Evolutionary conservation across 2,113 vertebrate genomes (phyloP), one percentile per base, ranked within the genome.

Genomic region (Hydropotes inermis): DNA sequence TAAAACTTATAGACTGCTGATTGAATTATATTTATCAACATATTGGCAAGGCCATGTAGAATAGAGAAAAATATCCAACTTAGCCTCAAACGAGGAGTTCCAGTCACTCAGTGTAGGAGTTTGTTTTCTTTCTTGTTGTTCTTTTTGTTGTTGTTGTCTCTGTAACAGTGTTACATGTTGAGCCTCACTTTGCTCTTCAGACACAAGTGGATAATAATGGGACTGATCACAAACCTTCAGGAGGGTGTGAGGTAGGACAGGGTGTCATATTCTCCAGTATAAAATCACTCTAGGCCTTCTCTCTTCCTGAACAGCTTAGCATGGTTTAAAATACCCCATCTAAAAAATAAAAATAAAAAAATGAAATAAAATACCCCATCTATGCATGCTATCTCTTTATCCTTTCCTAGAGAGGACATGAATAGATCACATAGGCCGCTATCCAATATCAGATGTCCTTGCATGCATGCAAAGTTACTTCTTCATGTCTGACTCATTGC

Each of bases 11-110:
- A 83, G 92, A 76, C 64, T 57, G 23, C 82, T 97, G 96, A 98
- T 95, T 97, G 95, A 97, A 97, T 97, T 98, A 61, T 83, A 89
- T 96, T 95, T 97, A 96, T 97, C 97, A 97, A 89, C 61, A 52
- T 92, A 96, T 97, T 89, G 95, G 60, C 85, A 87, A 97, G 60
- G 67, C 58, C 25, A n/a, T 45, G n/a, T 57, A 74, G 82, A 86
- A 70, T 36, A 52, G 10, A 16, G 43, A 6, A 36, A 91, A 47
- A 97, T 79, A 76, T 10, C 15, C 60, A 82, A 6, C 86, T 95
- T 89, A 83, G 83, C 87, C 94, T 21, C 25, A 90, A 57, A 76
- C 27, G 30, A 1, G 45, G 70, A 82, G 36, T 93, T 78, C 19
- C 82, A 94, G 70, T 14, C n/a, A 45, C 28, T 54, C 8, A 3